Evolutionary conservation across 2,888 invertebrate species (phyloP).

Genomic region (Drosophila sordidapex): DNA sequence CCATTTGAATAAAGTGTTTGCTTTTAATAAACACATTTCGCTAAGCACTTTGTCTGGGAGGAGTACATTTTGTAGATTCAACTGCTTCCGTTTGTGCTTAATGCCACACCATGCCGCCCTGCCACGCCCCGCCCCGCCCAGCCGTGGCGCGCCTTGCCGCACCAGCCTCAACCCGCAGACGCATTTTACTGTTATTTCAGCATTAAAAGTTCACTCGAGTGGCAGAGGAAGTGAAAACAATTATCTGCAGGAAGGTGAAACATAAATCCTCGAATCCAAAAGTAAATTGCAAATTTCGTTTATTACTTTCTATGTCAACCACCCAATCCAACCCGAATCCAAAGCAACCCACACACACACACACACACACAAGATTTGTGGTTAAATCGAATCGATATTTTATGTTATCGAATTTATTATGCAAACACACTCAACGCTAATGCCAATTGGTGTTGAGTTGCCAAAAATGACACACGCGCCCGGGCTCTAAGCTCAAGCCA

Average conservation of each 20-base stretch:
- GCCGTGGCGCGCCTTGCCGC: neutral
- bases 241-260: slow-evolving; percentile 82
- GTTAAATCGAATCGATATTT: slow-evolving; percentile 82
- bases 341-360: slow-evolving; percentile 4
- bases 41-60: slow-evolving; percentile 64
- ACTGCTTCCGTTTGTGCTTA: slow-evolving; percentile 67
- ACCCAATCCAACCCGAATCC: neutral
- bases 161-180: slow-evolving; percentile 25
- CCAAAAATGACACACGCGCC: slow-evolving; percentile 63
- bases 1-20: slow-evolving; percentile 76
- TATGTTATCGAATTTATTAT: slow-evolving; percentile 81
- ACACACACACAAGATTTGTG: slow-evolving; percentile 59
- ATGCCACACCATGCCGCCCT: slow-evolving; percentile 23
- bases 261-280: slow-evolving; percentile 80
- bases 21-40: slow-evolving; percentile 78
- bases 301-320: slow-evolving; percentile 70
- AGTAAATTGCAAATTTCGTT: slow-evolving; percentile 82
- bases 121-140: neutral
- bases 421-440: slow-evolving; percentile 74
- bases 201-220: slow-evolving; percentile 81
- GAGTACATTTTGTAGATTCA: slow-evolving; percentile 61
- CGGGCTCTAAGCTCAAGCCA: neutral
- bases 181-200: slow-evolving; percentile 75
- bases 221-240: slow-evolving; percentile 81
- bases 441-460: slow-evolving; percentile 67